These are phyloP conservation scores for Melanocharis versteri DNA, from an alignment of 2,113 vertebrate genomes.

Conservation along the genomic window DNA sequence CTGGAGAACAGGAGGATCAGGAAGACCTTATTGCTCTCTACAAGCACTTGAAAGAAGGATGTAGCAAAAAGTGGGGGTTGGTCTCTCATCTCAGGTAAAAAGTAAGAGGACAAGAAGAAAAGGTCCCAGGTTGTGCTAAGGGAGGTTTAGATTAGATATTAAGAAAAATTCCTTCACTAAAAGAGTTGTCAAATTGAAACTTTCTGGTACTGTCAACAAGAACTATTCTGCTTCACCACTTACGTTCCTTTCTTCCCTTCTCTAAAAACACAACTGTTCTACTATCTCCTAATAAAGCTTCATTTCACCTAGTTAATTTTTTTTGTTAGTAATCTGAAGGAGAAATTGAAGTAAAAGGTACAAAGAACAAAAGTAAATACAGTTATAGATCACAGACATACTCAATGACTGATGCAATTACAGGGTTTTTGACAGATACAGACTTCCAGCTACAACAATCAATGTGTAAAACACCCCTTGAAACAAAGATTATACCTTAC, in stretches of 20 bases:
- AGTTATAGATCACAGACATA: background rate
- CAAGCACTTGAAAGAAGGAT: background rate
- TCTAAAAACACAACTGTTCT: background rate
- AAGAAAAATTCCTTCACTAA: background rate
- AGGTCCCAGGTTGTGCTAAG: background rate
- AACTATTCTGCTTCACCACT: background rate
- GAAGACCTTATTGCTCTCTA: fast-evolving
- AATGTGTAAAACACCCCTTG: background rate
- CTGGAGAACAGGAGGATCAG: background rate
- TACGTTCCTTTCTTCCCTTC: background rate
- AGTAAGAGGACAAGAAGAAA: background rate
- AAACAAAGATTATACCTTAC: background rate
- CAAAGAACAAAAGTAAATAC: background rate
- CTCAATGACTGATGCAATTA: background rate
- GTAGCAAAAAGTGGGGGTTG: background rate
- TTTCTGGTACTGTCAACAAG: background rate
- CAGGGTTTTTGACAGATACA: background rate
- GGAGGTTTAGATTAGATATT: background rate
- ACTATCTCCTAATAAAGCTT: background rate
- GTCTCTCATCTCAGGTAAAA: background rate
- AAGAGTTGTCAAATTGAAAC: background rate
- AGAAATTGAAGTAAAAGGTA: background rate
- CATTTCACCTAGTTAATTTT: background rate
- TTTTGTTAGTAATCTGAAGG: background rate
- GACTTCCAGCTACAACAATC: background rate